Percentiles rank a stretch among this genome's conserved stretches.
Evolutionary conservation across 1,140 invertebrate genomes (phyloP).

Genomic region (Gonioctena quinquepunctata): DNA sequence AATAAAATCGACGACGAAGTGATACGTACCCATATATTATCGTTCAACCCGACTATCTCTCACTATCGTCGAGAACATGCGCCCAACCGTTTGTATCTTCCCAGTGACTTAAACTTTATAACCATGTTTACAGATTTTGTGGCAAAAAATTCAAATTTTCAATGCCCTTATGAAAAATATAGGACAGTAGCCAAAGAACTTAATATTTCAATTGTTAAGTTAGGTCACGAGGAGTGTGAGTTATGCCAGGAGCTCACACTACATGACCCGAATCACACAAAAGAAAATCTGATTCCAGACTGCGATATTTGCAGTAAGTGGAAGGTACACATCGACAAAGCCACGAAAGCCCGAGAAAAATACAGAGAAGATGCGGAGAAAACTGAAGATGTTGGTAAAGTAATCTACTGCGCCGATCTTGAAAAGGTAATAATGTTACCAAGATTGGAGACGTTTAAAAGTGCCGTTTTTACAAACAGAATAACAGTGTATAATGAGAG

Average conservation of each 20-base stretch:
- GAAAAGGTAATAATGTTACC: slow-evolving; percentile 51
- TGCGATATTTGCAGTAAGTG: slow-evolving; percentile 10
- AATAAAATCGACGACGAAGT: no score
- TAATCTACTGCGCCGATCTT: slow-evolving; percentile 34
- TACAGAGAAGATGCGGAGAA: slow-evolving; percentile 16
- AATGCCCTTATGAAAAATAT: neutral
- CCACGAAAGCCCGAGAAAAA: neutral
- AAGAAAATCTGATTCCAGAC: slow-evolving; percentile 1
- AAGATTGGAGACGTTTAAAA: slow-evolving; percentile 43
- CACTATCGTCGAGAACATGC: slow-evolving; percentile 49
- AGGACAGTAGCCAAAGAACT: neutral
- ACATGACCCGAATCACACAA: neutral
- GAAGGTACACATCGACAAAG: slow-evolving; percentile 5
- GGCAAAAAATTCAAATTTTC: neutral
- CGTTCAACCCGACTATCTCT: slow-evolving; percentile 41
- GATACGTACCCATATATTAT: slow-evolving; percentile 37
- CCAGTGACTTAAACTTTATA: slow-evolving; percentile 25
- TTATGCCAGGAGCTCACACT: neutral
- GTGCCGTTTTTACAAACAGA: slow-evolving; percentile 30
- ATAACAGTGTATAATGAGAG: slow-evolving; percentile 40
- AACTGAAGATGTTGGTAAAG: neutral
- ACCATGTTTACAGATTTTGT: slow-evolving; percentile 4
- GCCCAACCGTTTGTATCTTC: slow-evolving; percentile 42
- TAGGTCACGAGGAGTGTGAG: slow-evolving; percentile 20
- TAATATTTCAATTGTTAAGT: slow-evolving; percentile 20